phyloP scores from a whole-genome alignment of 2,888 invertebrate genomes.

The Escarpia spicata region DNA sequence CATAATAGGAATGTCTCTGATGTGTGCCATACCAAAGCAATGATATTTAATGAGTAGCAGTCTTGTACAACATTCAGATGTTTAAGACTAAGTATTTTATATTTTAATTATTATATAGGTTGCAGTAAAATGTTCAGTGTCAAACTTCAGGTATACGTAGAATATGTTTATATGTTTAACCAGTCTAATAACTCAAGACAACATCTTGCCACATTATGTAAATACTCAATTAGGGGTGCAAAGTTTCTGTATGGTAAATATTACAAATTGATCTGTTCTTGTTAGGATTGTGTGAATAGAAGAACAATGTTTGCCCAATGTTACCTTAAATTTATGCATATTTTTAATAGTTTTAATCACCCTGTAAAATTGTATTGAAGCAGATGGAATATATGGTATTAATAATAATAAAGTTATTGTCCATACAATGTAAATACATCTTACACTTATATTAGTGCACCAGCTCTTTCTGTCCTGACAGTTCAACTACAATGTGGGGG shows the following conservation, averaged over 20 bases:
- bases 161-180: neutral
- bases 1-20: neutral
- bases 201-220: neutral
- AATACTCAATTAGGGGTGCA: neutral
- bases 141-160: neutral
- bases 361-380: neutral
- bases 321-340: neutral
- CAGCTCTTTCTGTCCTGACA: neutral
- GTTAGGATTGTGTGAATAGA: neutral
- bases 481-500: slow-evolving; percentile 7
- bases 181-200: neutral
- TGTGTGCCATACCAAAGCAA: too few relatives aligned
- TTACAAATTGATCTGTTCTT: neutral
- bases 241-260: neutral
- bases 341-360: neutral
- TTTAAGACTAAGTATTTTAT: neutral
- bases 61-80: neutral
- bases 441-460: too few relatives aligned
- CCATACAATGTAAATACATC: neutral
- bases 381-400: neutral
- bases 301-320: neutral
- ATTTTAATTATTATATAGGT: neutral
- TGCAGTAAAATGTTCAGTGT: neutral
- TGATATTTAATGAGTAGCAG: neutral
- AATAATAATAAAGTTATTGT: neutral